phyloP scores from a whole-genome alignment of 2,888 invertebrate genomes.

The Eilema depressum region DNA sequence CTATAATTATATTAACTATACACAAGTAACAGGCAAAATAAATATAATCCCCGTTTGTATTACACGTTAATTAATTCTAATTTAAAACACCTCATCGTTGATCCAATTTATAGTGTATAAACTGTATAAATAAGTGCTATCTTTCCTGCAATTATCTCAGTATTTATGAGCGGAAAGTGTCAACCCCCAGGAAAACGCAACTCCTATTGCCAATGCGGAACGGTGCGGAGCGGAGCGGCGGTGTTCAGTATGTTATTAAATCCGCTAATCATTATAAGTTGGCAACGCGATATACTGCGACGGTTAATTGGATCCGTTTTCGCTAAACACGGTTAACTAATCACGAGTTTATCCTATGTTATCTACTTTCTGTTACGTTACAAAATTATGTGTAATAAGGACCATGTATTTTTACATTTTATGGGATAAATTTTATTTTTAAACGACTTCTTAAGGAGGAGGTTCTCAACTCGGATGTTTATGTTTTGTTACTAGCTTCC shows the following conservation, averaged over 20 bases:
- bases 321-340: slow-evolving; percentile 37
- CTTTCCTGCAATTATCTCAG: slow-evolving; percentile 74
- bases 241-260: slow-evolving; percentile 62
- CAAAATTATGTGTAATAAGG: not conserved
- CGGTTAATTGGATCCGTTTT: slow-evolving; percentile 47
- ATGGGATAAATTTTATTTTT: too few species aligned
- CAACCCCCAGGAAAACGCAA: slow-evolving; percentile 64
- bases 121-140: slow-evolving; percentile 70
- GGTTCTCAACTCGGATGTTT: too few species aligned
- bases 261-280: slow-evolving; percentile 62
- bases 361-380: not conserved
- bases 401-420: not conserved
- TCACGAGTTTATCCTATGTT: slow-evolving; percentile 15
- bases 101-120: slow-evolving; percentile 58
- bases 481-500: too few species aligned
- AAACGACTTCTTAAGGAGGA: too few species aligned
- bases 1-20: too few species aligned
- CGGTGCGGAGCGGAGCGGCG: slow-evolving; percentile 33
- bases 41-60: too few species aligned
- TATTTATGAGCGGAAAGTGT: slow-evolving; percentile 74
- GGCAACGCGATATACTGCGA: slow-evolving; percentile 55
- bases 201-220: slow-evolving; percentile 44
- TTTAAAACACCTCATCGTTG: slow-evolving; percentile 40
- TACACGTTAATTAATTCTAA: slow-evolving; percentile 27
- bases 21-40: too few species aligned